Percentiles rank a stretch among this genome's conserved stretches.
These are phyloP conservation scores for Tauraco erythrolophus DNA, from an alignment of 2,113 vertebrate genomes.

Conservation along the genomic window DNA sequence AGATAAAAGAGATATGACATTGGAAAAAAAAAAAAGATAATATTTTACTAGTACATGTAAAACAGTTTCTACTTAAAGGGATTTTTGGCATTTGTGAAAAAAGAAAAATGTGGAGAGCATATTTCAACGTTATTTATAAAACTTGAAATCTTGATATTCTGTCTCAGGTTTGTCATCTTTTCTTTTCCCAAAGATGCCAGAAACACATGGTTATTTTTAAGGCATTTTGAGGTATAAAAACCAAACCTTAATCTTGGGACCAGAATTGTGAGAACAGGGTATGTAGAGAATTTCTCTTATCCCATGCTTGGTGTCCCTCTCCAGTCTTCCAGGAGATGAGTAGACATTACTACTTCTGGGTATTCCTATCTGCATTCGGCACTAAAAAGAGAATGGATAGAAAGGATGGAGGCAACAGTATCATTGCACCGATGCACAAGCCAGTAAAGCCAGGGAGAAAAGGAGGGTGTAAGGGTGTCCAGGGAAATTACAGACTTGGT, in stretches of 20 bases:
- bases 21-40: not conserved
- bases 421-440: not conserved
- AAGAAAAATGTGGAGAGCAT: not conserved
- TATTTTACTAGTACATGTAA: not conserved
- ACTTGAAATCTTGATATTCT: not conserved
- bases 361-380: not conserved
- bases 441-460: not conserved
- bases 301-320: not conserved
- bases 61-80: not conserved
- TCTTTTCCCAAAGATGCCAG: not conserved
- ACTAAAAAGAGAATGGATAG: not conserved
- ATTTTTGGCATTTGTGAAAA: not conserved
- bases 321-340: not conserved
- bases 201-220: not conserved
- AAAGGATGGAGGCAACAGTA: not conserved
- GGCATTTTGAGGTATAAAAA: not conserved
- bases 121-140: not conserved
- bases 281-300: not conserved
- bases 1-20: not conserved
- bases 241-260: not conserved
- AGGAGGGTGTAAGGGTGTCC: not conserved
- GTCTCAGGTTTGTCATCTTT: not conserved
- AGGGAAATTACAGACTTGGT: not conserved
- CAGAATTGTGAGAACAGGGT: not conserved
- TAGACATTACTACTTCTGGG: not conserved